A percentile compares a stretch with the other conserved stretches of the same genome.
Conservation (phyloP, 2,113 vertebrate genomes). For the Daphoenositta chrysoptera region DNA sequence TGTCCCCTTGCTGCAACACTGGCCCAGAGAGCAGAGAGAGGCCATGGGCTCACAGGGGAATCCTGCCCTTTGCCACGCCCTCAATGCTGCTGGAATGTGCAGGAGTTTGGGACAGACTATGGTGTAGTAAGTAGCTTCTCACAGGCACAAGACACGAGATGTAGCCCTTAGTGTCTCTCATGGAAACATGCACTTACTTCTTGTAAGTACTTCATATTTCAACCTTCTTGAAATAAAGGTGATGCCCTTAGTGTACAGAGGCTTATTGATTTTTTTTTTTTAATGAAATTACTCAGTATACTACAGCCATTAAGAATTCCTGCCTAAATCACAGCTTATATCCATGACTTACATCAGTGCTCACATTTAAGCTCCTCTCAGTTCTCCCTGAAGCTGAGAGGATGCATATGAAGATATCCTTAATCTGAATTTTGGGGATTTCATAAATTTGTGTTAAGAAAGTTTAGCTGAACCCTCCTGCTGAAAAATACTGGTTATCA, state of each 20-base stretch:
- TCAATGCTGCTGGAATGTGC: not conserved
- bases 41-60: accelerated
- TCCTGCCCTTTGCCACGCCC: not conserved
- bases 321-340: not conserved
- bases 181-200: not conserved
- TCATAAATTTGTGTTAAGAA: not conserved
- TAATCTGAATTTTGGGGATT: not conserved
- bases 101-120: accelerated
- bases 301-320: not conserved
- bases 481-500: not conserved
- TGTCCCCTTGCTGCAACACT: not conserved
- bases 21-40: not conserved
- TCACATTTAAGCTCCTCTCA: not conserved
- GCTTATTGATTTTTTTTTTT: not conserved
- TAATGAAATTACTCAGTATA: not conserved
- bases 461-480: not conserved
- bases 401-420: not conserved
- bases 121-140: not conserved
- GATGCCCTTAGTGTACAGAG: not conserved
- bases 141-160: not conserved
- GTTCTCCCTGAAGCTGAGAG: not conserved
- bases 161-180: not conserved
- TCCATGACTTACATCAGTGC: not conserved
- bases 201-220: too few relatives aligned
- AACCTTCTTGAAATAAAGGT: not conserved